These are phyloP conservation scores for Catostomus latipinnis DNA, from an alignment of 2,797 vertebrate genomes.

Conservation along the genomic window DNA sequence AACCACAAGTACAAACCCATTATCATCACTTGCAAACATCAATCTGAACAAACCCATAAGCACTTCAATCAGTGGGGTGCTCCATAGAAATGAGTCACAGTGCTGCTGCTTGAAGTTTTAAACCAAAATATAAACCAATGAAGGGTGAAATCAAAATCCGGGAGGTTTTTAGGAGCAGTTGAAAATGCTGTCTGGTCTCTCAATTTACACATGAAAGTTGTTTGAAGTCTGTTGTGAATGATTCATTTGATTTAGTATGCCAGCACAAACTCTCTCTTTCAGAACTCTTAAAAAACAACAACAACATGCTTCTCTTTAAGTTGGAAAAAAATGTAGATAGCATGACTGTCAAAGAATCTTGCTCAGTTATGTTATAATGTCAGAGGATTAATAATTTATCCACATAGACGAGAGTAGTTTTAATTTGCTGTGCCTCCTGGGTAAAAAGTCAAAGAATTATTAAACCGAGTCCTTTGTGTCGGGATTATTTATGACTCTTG, in stretches of 20 bases:
- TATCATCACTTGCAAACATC: not conserved
- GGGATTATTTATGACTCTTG: slow-evolving; percentile 16
- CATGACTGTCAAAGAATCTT: not conserved
- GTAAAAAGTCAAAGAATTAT: slow-evolving; percentile 30
- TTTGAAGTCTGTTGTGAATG: slow-evolving; percentile 51
- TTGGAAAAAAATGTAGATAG: too few species aligned
- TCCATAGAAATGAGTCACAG: not conserved
- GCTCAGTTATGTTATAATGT: slow-evolving; percentile 37
- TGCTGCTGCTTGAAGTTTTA: not conserved
- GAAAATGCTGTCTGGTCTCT: not conserved
- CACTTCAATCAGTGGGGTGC: not conserved
- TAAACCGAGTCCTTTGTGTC: not conserved
- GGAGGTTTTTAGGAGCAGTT: too few species aligned
- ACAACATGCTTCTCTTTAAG: not conserved
- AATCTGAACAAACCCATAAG: not conserved
- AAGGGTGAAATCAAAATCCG: not conserved
- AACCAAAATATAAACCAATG: not conserved
- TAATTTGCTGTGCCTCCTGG: slow-evolving; percentile 34
- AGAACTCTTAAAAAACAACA: slow-evolving; percentile 9
- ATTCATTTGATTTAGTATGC: slow-evolving; percentile 36
- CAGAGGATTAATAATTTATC: slow-evolving; percentile 51
- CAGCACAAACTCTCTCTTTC: slow-evolving; percentile 31
- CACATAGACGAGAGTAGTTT: slow-evolving; percentile 5
- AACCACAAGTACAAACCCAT: not conserved
- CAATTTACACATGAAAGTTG: slow-evolving; percentile 1